Base-by-base conservation (phyloP, 2,888 invertebrate species). In the Drosophila antonietae region DNA sequence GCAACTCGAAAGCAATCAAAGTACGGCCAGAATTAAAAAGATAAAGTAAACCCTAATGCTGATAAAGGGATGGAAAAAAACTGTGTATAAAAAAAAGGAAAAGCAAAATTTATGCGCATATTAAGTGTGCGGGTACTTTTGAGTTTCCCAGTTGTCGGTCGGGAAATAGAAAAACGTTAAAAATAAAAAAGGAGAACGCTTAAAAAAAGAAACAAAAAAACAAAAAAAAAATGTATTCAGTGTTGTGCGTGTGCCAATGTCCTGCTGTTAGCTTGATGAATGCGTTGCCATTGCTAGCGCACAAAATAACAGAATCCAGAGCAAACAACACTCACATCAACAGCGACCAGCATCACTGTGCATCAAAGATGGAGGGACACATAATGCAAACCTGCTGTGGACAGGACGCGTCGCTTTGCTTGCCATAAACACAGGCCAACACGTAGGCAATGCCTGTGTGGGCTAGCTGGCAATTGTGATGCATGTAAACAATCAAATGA, bases 211-310 rank as follows among this genome's bases (percentile, higher is more conserved):
- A 51, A 57, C 58, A 46, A 62, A 57, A 35, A 39, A 56, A 66
- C 68, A 60, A 46, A 62, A 57, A 35, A 39, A 56, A 66, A 69
- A 31, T 35, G 65, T 64, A 58, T 55, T 65, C 64, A 75, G 53
- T n/a, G 56, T 37, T 49, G 28, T 61, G 49, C 23, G 44, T 23
- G 72, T 71, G 80, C 74, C 69, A 68, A 59, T 69, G 72, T 80
- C 83, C 80, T 82, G 80, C 83, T 85, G 85, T 82, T 82, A 78
- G 66, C 78, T 88, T 85, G 83, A 85, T 89, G 88, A 88, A 85
- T 85, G 78, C 62, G 67, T 70, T 68, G 67, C 58, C 67, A 70
- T 58, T 58, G 61, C 47, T 44, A 14, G 53, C 37, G 41, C 49
- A 68, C n/a, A 65, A 60, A 78, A 68, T 59, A 72, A 61, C 61